Percentiles rank a stretch among this genome's conserved stretches.
Evolutionary conservation across 2,113 vertebrate species (phyloP).

Genomic region (Clupea harengus): DNA sequence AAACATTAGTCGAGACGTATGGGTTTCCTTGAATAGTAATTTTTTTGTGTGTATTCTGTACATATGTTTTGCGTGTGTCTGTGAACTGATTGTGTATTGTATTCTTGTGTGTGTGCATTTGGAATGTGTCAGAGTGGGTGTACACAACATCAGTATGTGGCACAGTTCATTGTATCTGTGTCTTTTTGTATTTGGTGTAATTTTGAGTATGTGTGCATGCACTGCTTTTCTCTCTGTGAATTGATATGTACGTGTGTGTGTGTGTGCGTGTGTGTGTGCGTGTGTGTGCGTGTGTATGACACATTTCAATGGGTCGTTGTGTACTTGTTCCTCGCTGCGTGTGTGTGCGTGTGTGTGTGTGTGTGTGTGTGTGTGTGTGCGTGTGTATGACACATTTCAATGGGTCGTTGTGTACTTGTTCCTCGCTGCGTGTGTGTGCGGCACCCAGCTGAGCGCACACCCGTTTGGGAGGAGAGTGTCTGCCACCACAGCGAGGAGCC

Average conservation of each 20-base stretch:
- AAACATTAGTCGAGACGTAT: neutral
- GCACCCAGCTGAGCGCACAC: neutral
- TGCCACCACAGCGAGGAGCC: neutral
- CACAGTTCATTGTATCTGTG: too few relatives aligned
- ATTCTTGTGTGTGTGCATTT: neutral
- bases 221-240: too few relatives aligned
- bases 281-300: neutral
- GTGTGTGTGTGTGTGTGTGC: neutral
- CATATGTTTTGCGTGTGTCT: neutral
- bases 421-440: neutral
- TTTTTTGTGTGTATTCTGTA: neutral
- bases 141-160: neutral
- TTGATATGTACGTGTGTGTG: too few relatives aligned
- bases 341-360: neutral
- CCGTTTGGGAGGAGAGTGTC: neutral
- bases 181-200: too few relatives aligned
- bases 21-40: neutral
- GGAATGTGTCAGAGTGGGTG: neutral
- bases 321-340: neutral
- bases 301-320: neutral
- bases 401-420: neutral
- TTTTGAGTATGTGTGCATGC: too few relatives aligned
- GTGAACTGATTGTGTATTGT: neutral
- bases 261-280: neutral
- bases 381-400: neutral